Percentiles rank a stretch among this genome's conserved stretches.
Conservation (phyloP, 2,888 invertebrate species). For the Gibbula magus region DNA sequence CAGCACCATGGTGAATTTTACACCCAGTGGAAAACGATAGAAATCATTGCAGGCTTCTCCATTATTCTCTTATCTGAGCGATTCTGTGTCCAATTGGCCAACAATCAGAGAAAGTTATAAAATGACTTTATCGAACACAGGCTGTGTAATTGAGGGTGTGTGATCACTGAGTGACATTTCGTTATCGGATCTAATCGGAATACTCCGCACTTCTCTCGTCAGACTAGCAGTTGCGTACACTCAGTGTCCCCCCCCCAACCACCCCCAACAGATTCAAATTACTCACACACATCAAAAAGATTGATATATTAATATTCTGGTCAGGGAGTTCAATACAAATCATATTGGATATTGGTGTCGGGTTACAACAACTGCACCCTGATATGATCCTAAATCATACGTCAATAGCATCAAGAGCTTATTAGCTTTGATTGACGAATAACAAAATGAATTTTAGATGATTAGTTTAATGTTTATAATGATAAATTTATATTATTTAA, state of each 20-base stretch:
- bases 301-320: neutral
- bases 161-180: neutral
- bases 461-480: neutral
- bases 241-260: neutral
- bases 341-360: neutral
- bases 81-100: neutral
- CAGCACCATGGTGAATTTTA: conserved; percentile 5
- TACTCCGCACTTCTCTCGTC: neutral
- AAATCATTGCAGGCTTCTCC: neutral
- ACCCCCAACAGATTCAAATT: neutral
- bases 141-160: neutral
- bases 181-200: neutral
- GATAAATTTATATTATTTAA: neutral
- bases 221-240: neutral
- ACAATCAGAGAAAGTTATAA: neutral
- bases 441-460: neutral
- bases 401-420: neutral
- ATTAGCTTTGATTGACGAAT: neutral
- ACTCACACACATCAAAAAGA: neutral
- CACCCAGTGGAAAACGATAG: neutral
- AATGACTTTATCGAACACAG: neutral
- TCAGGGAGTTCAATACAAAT: neutral
- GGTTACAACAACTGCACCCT: too few relatives aligned
- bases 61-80: neutral
- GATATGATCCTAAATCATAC: too few relatives aligned